Percentiles rank a stretch among this genome's conserved stretches.
Conservation (phyloP, 2,113 vertebrate species). For the Leucosticte australis region DNA sequence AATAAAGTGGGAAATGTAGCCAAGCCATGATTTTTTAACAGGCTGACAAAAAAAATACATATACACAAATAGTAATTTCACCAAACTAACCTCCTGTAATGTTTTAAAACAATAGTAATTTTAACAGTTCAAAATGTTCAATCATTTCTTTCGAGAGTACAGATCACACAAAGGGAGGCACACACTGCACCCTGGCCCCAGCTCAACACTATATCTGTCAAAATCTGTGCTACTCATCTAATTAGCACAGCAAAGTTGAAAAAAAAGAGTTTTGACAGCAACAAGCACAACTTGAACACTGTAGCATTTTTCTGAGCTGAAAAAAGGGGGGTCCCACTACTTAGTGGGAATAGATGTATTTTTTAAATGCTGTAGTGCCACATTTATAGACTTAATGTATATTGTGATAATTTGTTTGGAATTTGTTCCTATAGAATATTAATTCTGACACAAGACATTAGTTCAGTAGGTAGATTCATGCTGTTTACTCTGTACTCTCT, state of each 20-base stretch:
- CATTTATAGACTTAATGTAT: neutral
- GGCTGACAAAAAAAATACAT: neutral
- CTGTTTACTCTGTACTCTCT: neutral
- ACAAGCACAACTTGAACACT: neutral
- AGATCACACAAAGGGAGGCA: neutral
- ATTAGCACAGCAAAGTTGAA: neutral
- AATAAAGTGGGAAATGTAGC: neutral
- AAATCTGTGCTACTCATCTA: neutral
- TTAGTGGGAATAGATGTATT: neutral
- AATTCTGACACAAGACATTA: neutral
- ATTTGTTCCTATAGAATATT: neutral
- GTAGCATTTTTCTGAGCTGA: neutral
- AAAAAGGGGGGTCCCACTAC: neutral
- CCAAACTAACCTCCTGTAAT: neutral
- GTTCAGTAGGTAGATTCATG: neutral
- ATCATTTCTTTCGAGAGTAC: neutral
- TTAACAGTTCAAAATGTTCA: neutral
- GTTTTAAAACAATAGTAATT: neutral
- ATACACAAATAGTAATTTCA: neutral
- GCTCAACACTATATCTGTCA: neutral
- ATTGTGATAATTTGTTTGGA: neutral
- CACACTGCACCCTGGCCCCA: neutral
- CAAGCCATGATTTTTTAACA: neutral
- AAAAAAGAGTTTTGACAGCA: neutral
- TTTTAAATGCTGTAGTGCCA: neutral